phyloP scores from a whole-genome alignment of 2,113 vertebrate species.

The Daubentonia madagascariensis region DNA sequence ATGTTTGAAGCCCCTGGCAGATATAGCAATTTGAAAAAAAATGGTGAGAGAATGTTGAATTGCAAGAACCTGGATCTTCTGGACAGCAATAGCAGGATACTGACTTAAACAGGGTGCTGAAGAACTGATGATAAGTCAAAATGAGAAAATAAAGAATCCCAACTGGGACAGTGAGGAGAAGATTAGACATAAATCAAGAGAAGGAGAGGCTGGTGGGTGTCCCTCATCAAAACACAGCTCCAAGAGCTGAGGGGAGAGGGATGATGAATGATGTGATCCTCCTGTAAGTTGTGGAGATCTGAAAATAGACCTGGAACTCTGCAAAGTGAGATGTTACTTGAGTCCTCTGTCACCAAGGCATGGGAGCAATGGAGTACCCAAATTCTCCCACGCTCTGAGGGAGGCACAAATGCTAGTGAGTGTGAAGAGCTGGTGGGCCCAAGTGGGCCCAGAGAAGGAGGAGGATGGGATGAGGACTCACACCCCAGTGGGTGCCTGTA shows the following conservation, averaged over 20 bases:
- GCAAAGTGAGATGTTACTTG: neutral
- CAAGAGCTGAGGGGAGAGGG: neutral
- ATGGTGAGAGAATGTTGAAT: neutral
- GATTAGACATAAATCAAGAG: neutral
- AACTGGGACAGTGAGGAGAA: neutral
- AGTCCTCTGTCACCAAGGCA: neutral
- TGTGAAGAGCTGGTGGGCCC: neutral
- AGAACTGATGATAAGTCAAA: neutral
- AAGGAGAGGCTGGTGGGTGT: neutral
- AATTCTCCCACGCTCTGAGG: neutral
- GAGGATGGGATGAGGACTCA: neutral
- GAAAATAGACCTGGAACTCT: neutral
- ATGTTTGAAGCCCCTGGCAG: neutral
- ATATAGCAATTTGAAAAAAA: neutral
- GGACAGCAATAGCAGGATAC: neutral
- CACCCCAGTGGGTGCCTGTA: too few relatives aligned
- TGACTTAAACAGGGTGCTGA: neutral
- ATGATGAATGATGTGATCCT: neutral
- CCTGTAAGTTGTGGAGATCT: neutral
- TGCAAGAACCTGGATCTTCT: neutral
- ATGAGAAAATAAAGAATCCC: neutral
- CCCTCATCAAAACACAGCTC: neutral
- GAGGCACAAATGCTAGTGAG: neutral
- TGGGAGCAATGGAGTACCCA: neutral
- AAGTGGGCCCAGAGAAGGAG: rapidly evolving